Evolutionary conservation across 2,888 invertebrate genomes (phyloP), one percentile per base, ranked within the genome.

Genomic region (Metacarcinus magister): DNA sequence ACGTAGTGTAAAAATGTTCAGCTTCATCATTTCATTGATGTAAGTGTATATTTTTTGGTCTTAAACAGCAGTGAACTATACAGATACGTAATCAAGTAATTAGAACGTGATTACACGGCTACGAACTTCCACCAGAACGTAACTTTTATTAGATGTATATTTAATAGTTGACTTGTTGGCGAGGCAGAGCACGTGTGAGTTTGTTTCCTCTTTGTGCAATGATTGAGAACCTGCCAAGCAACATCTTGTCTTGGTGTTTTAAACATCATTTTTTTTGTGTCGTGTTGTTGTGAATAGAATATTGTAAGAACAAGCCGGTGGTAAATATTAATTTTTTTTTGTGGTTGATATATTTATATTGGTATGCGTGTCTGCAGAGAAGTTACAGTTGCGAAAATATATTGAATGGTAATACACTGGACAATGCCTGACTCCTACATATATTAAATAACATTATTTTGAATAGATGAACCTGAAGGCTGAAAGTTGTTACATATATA

Each of bases 161-260:
- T 82, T 82, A 82, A 32, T 82, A 82, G 82, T 28, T 32, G 82
- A 32, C 32, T 28, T 7, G 13, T 82, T 32, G 32, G 82, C 82
- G 10, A 5, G 28, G 82, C 32, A 32, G 32, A 32, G 32, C 28
- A 10, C 32, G 8, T 13, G 23, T 10, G 82, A 32, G 82, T 32
- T 82, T 82, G 82, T 82, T 82, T 82, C 82, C 82, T 82, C 82
- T 82, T 82, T 82, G 82, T 82, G 82, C 82, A 82, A 32, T 82
- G 82, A 82, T 8, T 32, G 82, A 82, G 82, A 82, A 32, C 82
- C 82, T 82, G 82, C 82, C 82, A 82, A 28, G 82, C 82, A 82
- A 32, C 82, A 28, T 82, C 82, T 32, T 82, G 82, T 82, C 82
- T 82, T 82, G 82, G 8, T 23, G 82, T 32, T 32, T 82, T 82